These are phyloP conservation scores for Sylvilagus bachmani DNA, from an alignment of 2,113 vertebrate species.

Conservation along the genomic window DNA sequence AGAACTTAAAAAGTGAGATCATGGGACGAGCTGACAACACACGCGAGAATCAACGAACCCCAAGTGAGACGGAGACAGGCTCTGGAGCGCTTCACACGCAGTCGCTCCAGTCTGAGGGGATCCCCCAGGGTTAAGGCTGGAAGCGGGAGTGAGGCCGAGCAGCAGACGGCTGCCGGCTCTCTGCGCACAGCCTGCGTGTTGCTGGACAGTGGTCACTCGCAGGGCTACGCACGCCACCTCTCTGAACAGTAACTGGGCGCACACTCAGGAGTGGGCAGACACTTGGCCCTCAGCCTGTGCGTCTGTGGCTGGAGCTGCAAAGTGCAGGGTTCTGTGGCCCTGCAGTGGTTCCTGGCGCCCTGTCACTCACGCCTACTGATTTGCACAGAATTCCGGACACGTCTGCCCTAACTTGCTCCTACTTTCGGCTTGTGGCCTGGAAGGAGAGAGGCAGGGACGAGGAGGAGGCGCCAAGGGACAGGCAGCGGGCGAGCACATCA, in stretches of 20 bases:
- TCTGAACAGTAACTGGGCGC: neutral
- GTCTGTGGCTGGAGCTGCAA: too few relatives aligned
- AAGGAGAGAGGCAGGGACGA: too few relatives aligned
- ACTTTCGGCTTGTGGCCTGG: fast-evolving
- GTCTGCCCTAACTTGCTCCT: neutral
- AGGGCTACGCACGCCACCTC: neutral
- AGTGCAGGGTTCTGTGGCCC: neutral
- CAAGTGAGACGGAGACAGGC: neutral
- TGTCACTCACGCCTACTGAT: fast-evolving
- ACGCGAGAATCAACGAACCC: neutral
- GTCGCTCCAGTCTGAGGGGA: neutral
- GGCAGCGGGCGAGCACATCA: constrained; percentile 75
- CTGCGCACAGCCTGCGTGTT: too few relatives aligned
- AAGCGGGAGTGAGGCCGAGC: too few relatives aligned
- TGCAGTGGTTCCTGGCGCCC: neutral
- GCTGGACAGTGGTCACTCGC: neutral
- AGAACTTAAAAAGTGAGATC: neutral
- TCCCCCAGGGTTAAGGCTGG: too few relatives aligned
- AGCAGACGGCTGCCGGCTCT: too few relatives aligned
- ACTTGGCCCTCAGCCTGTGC: neutral
- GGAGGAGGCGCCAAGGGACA: fast-evolving
- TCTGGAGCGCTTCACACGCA: neutral
- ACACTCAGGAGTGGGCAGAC: neutral
- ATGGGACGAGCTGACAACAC: neutral
- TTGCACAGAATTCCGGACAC: neutral